phyloP scores from a whole-genome alignment of 2,797 vertebrate genomes.

The Florisuga fusca region DNA sequence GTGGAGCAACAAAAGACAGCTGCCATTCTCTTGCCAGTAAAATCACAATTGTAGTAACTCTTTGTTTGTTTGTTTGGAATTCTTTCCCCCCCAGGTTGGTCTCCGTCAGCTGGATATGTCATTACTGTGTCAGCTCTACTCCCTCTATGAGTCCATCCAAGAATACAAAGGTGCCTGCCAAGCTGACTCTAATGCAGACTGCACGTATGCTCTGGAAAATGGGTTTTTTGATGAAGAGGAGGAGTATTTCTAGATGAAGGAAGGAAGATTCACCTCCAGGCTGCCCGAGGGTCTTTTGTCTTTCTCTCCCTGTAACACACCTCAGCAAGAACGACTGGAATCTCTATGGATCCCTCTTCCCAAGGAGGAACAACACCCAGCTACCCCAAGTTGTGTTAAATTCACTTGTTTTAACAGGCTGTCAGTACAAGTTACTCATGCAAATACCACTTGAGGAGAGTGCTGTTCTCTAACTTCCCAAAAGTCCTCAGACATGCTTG shows the following conservation, averaged over 20 bases:
- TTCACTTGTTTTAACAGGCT: conserved; percentile 27
- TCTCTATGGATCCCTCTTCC: conserved; percentile 22
- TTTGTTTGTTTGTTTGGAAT: not conserved
- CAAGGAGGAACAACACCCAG: conserved; percentile 17
- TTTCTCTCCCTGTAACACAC: conserved; percentile 5
- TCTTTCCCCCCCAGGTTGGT: conserved; percentile 84
- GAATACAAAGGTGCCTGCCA: conserved; percentile 98
- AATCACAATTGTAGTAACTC: not conserved
- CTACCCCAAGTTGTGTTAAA: conserved; percentile 43
- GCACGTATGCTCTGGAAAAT: conserved; percentile 87
- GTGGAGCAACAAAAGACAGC: not conserved
- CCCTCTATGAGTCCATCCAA: conserved; percentile 97
- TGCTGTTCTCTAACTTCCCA: not conserved
- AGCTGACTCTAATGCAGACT: conserved; percentile 88
- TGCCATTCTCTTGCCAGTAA: not conserved
- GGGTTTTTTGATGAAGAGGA: conserved; percentile 97
- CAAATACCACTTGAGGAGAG: conserved; percentile 65
- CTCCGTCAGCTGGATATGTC: conserved; percentile 99
- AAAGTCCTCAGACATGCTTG: conserved; percentile 2
- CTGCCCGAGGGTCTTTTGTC: conserved; percentile 23
- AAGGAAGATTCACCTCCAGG: conserved; percentile 10
- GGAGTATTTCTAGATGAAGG: conserved; percentile 87
- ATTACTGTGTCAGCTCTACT: conserved; percentile 96
- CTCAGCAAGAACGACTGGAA: conserved; percentile 52
- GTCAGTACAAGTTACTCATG: conserved; percentile 45